Percentiles rank a stretch among this genome's conserved stretches.
Evolutionary conservation across 1,140 invertebrate genomes (phyloP).

Genomic region (Lucilia cuprina): DNA sequence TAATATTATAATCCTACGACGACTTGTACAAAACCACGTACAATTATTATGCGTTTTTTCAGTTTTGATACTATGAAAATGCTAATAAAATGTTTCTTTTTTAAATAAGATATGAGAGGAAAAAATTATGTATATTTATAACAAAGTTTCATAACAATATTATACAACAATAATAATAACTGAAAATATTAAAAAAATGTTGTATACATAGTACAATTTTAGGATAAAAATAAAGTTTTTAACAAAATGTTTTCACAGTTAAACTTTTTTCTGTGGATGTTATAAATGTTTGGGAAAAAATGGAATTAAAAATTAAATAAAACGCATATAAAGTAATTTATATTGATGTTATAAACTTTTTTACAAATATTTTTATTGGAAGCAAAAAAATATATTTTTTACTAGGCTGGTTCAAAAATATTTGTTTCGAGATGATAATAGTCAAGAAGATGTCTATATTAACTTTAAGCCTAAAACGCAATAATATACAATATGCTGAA

Average conservation of each 20-base stretch:
- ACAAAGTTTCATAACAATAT: conserved; percentile 26
- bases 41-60: neutral
- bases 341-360: conserved; percentile 32
- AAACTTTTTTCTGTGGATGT: neutral
- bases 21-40: neutral
- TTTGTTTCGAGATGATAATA: too few relatives aligned
- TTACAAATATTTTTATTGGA: neutral
- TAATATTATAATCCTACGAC: neutral
- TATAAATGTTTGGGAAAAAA: neutral
- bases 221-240: conserved; percentile 16
- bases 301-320: conserved; percentile 14
- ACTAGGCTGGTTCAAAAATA: too few relatives aligned
- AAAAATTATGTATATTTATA: neutral
- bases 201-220: neutral
- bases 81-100: neutral
- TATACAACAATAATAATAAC: conserved; percentile 24
- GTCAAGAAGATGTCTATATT: too few relatives aligned
- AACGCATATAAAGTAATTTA: conserved; percentile 11
- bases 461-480: too few relatives aligned
- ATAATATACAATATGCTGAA: too few relatives aligned
- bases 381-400: too few relatives aligned
- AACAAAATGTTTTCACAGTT: conserved; percentile 9
- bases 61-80: neutral
- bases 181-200: neutral
- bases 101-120: neutral